These are phyloP conservation scores for Asteroscopus sphinx DNA, from an alignment of 2,888 invertebrate genomes.

Conservation along the genomic window DNA sequence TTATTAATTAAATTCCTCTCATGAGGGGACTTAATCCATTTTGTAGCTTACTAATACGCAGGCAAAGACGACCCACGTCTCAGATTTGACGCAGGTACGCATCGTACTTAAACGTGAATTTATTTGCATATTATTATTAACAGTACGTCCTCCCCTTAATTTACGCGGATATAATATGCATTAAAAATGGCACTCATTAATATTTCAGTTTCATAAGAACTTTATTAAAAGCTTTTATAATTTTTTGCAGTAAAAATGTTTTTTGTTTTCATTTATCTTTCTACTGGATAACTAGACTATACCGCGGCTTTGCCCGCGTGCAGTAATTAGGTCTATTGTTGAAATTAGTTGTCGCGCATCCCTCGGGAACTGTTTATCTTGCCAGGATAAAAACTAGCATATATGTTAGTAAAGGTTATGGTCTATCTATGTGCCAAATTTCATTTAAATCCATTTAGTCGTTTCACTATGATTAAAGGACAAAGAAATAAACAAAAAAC, in stretches of 20 bases:
- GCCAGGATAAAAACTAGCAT: too few relatives aligned
- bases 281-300: too few relatives aligned
- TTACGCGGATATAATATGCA: conserved; percentile 33
- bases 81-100: conserved; percentile 70
- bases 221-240: conserved; percentile 13
- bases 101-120: conserved; percentile 64
- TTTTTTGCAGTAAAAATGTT: background rate
- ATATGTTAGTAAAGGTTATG: too few relatives aligned
- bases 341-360: too few relatives aligned
- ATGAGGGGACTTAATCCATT: conserved; percentile 72
- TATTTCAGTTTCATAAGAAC: conserved; percentile 12
- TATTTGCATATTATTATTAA: conserved; percentile 62
- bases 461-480: too few relatives aligned
- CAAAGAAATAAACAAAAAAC: too few relatives aligned
- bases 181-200: conserved; percentile 23
- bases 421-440: too few relatives aligned
- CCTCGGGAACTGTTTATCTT: too few relatives aligned
- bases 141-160: conserved; percentile 39
- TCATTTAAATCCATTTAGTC: too few relatives aligned
- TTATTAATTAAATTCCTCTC: conserved; percentile 73
- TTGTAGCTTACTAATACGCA: conserved; percentile 73
- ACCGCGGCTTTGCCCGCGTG: too few relatives aligned
- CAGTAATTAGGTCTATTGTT: too few relatives aligned
- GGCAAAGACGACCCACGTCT: conserved; percentile 72
- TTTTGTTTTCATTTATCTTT: background rate